Evolutionary conservation across 2,797 vertebrate genomes (phyloP), one percentile per base, ranked within the genome.

Genomic region (Betta splendens): DNA sequence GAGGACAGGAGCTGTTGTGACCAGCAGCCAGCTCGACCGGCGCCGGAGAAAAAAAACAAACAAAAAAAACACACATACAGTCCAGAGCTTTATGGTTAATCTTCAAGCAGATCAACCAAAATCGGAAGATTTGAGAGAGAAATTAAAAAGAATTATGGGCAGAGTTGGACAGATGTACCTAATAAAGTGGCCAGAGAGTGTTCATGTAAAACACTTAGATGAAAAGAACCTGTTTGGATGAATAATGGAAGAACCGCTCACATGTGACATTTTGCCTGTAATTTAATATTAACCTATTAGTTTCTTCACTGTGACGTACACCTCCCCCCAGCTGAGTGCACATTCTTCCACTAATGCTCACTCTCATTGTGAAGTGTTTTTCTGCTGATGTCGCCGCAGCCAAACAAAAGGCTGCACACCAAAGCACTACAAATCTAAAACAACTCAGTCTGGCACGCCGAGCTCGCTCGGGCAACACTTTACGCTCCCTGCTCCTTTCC

Each of bases 381-480:
- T 79, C 29, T 79, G 77, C 84, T 80, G 77, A 86, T 10, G 61
- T 75, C 20, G 49, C 51, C 60, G 50, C 62, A 62, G 64, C 39
- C 42, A 65, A 80, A 81, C 72, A 79, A 81, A n/a, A 73, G 63
- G 66, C 43, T 57, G 48, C 45, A 60, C 52, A 72, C 54, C 58
- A 71, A 77, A 77, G 72, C 69, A 37, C 55, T 54, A 59, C 69
- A 69, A 81, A 80, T 69, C 51, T 77, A 45, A 58, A 76, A 73
- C 72, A 57, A 83, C 79, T 77, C 72, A 80, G 80, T 75, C 67
- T 83, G 84, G 87, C 87, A 80, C 75, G 73, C 71, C 26, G 3
- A 52, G 44, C 65, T 65, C 18, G 16, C 62, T n/a, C n/a, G 40
- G 7, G 66, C 61, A 82, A 87, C 75, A 81, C 71, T 85, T 81